Evolutionary conservation across 2,888 invertebrate species (phyloP), one percentile per base, ranked within the genome.

Genomic region (Lissocephala sabroskyi): DNA sequence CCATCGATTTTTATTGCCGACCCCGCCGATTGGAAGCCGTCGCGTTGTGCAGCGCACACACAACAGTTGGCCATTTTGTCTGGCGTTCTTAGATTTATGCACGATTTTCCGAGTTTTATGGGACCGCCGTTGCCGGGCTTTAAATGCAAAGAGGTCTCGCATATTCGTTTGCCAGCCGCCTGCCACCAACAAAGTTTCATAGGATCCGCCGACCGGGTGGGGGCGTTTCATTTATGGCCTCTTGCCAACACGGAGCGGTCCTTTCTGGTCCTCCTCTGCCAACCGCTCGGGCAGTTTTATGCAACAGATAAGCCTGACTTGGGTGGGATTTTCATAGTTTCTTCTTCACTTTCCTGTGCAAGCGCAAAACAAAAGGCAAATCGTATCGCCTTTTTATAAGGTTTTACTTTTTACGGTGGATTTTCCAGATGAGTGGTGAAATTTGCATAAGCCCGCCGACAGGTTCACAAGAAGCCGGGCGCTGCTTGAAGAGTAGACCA

Each of bases 61-160:
- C 50, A 65, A 60, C 61, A 60, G 66, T 70, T 76, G 71, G 66
- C 71, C 77, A 70, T 77, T 70, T 77, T 70, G 77, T 77, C 77
- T 60, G 70, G 71, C 36, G n/a, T n/a, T n/a, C 16, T 30, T 37
- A 62, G 68, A 70, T 70, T 70, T 70, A 70, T 74, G 74, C 49
- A 57, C 75, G 66, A 62, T 70, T 62, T 53, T 55, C 52, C 46
- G 52, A 55, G 68, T 60, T 74, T 68, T 77, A 70, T 62, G 77
- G 52, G n/a, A n/a, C n/a, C n/a, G n/a, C n/a, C n/a, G n/a, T n/a
- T n/a, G n/a, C n/a, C n/a, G n/a, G n/a, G 56, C 48, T 55, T 51
- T 46, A 53, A 59, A 55, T 63, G 62, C 55, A 58, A 59, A 59
- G 40, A 52, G 32, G 6, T 7, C 41, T 9, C 9, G n/a, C 30